phyloP scores from a whole-genome alignment of 2,113 vertebrate species.

The Phyllostomus discolor region DNA sequence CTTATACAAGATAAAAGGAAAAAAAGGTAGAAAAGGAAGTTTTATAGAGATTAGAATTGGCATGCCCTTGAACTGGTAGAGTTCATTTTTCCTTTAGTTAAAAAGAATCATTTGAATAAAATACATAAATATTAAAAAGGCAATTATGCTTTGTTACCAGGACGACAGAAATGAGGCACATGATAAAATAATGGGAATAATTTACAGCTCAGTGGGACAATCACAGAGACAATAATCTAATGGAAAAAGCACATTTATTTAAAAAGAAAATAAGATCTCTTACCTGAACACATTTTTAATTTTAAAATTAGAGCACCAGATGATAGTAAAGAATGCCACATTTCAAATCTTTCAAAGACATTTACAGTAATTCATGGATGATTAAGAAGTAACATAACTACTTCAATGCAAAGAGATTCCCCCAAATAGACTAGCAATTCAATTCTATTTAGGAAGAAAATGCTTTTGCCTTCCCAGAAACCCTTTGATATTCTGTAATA shows the following conservation, averaged over 20 bases:
- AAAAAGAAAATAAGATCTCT: constrained; percentile 62
- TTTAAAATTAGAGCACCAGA: constrained; percentile 30
- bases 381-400: constrained; percentile 30
- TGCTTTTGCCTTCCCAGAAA: neutral
- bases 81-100: constrained; percentile 68
- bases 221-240: constrained; percentile 59
- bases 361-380: constrained; percentile 46
- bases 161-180: constrained; percentile 74
- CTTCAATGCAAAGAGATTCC: constrained; percentile 49
- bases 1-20: neutral
- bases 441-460: constrained; percentile 3
- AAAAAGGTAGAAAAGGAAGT: neutral
- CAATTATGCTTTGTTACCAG: constrained; percentile 74
- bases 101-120: constrained; percentile 67
- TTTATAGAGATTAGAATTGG: constrained; percentile 51
- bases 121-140: constrained; percentile 70
- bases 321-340: constrained; percentile 52
- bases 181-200: constrained; percentile 76
- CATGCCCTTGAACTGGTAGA: constrained; percentile 59
- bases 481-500: neutral
- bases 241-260: constrained; percentile 64
- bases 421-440: neutral
- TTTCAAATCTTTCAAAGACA: constrained; percentile 46
- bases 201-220: constrained; percentile 74
- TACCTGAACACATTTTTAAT: constrained; percentile 69